Percentiles rank a stretch among this genome's conserved stretches.
Conservation (phyloP, 2,797 vertebrate species). For the Ctenochaetus hawaiiensis region DNA sequence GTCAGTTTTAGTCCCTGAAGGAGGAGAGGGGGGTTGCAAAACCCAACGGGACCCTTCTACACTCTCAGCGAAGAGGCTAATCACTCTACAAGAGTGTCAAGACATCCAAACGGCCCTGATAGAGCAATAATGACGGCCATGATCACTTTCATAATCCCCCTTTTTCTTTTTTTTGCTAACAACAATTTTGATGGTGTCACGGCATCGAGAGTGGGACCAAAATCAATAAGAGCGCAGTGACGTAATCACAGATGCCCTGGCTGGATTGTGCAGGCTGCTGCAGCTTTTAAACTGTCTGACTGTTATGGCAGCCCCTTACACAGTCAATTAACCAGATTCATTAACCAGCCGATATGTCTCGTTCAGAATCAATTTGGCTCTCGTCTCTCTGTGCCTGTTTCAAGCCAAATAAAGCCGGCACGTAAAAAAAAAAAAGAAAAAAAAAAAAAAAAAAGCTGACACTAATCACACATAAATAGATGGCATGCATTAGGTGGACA, state of each 20-base stretch:
- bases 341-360: conserved; percentile 81
- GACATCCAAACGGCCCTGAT: conserved; percentile 62
- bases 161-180: conserved; percentile 42
- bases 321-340: conserved; percentile 87
- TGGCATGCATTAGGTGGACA: conserved; percentile 69
- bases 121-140: conserved; percentile 63
- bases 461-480: conserved; percentile 82
- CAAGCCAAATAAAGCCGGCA: conserved; percentile 79
- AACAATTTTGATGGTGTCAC: conserved; percentile 67
- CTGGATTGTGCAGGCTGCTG: conserved; percentile 53
- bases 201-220: conserved; percentile 51
- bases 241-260: conserved; percentile 54
- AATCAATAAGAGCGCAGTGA: conserved; percentile 79
- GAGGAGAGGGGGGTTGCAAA: conserved; percentile 17
- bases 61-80: conserved; percentile 63
- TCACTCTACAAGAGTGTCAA: conserved; percentile 78
- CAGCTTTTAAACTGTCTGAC: conserved; percentile 68
- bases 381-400: conserved; percentile 71
- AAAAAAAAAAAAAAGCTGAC: conserved; percentile 60
- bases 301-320: conserved; percentile 78
- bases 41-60: conserved; percentile 58
- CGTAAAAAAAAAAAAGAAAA: conserved; percentile 14
- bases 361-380: conserved; percentile 84
- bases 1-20: conserved; percentile 47
- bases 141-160: conserved; percentile 62